phyloP scores from a whole-genome alignment of 1,140 invertebrate species.

The Micrasema longulum region DNA sequence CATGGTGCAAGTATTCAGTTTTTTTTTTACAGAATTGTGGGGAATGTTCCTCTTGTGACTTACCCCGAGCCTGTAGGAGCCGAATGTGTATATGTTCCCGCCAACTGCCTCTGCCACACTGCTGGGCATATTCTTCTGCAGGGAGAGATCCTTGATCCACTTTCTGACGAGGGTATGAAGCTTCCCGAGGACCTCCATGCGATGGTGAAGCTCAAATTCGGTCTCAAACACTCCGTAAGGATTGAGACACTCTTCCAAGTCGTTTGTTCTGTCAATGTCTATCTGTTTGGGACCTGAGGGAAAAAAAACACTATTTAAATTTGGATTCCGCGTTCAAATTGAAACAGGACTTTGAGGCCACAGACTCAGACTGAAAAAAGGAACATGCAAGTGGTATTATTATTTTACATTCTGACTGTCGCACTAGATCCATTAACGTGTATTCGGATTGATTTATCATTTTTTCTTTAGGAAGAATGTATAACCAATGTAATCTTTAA shows the following conservation, averaged over 20 bases:
- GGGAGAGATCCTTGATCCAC: conserved; percentile 92
- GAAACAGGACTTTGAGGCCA: no score
- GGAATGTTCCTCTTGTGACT: no score
- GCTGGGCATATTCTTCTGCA: conserved; percentile 89
- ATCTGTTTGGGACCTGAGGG: conserved; percentile 79
- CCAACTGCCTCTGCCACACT: conserved; percentile 89
- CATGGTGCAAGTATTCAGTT: no score
- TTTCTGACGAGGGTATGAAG: conserved; percentile 90
- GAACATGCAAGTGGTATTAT: no score
- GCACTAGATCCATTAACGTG: no score
- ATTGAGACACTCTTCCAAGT: conserved; percentile 84
- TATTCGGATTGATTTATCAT: no score
- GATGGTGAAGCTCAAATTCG: conserved; percentile 90
- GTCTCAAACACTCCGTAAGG: conserved; percentile 94
- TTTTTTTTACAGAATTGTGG: no score
- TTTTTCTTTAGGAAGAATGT: no score
- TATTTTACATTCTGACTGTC: no score
- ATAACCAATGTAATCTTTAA: no score
- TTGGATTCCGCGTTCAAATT: no score
- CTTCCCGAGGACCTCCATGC: conserved; percentile 86
- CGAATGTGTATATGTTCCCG: conserved; percentile 99
- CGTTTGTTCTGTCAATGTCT: conserved; percentile 85
- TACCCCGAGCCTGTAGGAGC: conserved; percentile 89
- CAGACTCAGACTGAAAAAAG: no score
- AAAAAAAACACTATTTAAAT: conserved; percentile 5